Evolutionary conservation across 1,140 invertebrate species (phyloP).

Genomic region (Orchestia grillus): DNA sequence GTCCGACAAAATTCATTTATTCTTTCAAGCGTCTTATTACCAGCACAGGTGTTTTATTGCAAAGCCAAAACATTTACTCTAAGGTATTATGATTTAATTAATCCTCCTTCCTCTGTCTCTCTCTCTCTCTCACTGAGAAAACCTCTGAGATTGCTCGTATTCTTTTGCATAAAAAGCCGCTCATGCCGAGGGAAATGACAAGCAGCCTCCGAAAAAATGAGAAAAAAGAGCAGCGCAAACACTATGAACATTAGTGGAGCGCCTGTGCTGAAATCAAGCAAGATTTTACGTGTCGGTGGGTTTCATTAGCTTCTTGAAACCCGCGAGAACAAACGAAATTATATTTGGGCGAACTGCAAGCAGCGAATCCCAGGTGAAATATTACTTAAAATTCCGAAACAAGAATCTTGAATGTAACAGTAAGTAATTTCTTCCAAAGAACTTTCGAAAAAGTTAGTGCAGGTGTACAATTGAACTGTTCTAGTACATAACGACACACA

Average conservation of each 20-base stretch:
- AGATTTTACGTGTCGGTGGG: neutral
- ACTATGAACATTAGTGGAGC: neutral
- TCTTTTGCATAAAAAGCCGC: neutral
- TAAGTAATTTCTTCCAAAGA: neutral
- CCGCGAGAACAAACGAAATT: neutral
- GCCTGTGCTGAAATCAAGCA: neutral
- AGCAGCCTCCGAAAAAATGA: neutral
- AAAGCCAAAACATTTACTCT: neutral
- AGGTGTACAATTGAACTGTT: neutral
- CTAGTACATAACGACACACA: neutral
- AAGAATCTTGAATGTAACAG: neutral
- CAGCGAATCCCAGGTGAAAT: neutral
- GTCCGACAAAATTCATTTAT: neutral
- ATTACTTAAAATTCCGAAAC: neutral
- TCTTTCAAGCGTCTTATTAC: neutral
- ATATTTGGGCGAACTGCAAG: neutral
- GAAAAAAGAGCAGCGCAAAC: neutral
- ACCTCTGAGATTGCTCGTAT: neutral
- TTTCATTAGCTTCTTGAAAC: neutral
- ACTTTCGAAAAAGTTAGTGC: neutral
- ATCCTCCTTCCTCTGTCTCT: neutral
- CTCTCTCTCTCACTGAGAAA: too few species aligned
- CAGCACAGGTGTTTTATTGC: neutral
- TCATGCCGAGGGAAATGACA: neutral
- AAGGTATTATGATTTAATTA: neutral